Percentiles rank a stretch among this genome's conserved stretches.
Evolutionary conservation across 2,797 vertebrate species (phyloP).

Genomic region (Euphonia xanthogaster): DNA sequence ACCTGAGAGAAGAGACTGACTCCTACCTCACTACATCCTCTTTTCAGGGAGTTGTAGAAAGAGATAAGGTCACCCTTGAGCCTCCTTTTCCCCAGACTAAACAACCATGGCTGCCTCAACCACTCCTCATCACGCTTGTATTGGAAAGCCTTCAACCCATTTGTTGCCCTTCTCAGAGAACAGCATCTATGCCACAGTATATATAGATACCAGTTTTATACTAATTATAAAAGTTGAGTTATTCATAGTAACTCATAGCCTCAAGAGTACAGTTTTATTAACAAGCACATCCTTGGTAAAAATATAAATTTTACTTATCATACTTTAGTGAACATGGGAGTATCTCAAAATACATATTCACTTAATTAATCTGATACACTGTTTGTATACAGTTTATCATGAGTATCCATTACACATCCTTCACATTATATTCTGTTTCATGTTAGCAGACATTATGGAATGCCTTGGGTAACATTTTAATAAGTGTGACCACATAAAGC

Average conservation of each 20-base stretch:
- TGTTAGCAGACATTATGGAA: background rate
- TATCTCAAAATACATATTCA: background rate
- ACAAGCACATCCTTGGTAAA: background rate
- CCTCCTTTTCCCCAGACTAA: background rate
- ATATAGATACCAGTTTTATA: background rate
- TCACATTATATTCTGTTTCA: background rate
- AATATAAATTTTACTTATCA: background rate
- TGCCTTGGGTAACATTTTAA: background rate
- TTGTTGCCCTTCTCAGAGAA: background rate
- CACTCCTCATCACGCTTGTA: background rate
- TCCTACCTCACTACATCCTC: too few relatives aligned
- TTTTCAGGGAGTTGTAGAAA: fast-evolving
- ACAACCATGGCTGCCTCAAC: fast-evolving
- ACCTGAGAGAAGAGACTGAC: background rate
- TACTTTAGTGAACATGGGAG: background rate
- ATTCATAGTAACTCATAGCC: background rate
- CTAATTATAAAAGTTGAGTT: background rate
- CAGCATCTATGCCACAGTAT: background rate
- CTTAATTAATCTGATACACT: background rate
- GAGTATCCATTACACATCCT: background rate
- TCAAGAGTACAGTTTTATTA: background rate
- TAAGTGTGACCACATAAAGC: background rate
- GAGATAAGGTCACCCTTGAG: background rate
- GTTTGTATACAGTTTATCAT: background rate
- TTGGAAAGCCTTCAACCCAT: background rate